These are phyloP conservation scores for Drosophila nigricruria DNA, from an alignment of 2,888 invertebrate species.

Conservation along the genomic window DNA sequence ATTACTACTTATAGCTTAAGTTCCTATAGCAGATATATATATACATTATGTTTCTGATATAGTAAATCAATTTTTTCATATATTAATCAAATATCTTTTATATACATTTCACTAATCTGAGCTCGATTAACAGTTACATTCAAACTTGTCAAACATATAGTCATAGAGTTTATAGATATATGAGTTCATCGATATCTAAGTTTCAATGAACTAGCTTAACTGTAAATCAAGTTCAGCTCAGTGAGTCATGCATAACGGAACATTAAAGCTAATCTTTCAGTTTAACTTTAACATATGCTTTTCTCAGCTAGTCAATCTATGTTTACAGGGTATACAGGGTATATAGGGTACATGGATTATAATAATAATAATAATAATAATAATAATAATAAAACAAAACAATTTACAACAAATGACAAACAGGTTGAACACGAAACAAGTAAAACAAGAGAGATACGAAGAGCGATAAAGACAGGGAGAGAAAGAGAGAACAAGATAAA, in stretches of 20 bases:
- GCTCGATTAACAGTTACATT: no score
- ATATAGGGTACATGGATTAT: neutral
- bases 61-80: no score
- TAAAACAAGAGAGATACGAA: slow-evolving; percentile 4
- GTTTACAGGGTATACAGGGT: neutral
- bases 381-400: slow-evolving; percentile 17
- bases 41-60: no score
- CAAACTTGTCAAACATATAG: no score
- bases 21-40: no score
- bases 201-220: no score
- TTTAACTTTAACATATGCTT: neutral
- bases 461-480: slow-evolving; percentile 9
- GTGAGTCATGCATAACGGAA: neutral
- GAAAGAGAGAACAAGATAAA: slow-evolving; percentile 27
- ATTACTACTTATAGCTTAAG: no score
- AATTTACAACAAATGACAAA: slow-evolving; percentile 35
- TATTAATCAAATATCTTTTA: no score
- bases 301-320: neutral
- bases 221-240: neutral
- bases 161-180: no score
- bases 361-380: neutral
- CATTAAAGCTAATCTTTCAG: no score
- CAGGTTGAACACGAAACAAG: slow-evolving; percentile 65
- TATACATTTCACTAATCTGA: no score
- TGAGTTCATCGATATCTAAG: no score